Evolutionary conservation across 2,113 vertebrate species (phyloP).

Genomic region (Sylvilagus bachmani): DNA sequence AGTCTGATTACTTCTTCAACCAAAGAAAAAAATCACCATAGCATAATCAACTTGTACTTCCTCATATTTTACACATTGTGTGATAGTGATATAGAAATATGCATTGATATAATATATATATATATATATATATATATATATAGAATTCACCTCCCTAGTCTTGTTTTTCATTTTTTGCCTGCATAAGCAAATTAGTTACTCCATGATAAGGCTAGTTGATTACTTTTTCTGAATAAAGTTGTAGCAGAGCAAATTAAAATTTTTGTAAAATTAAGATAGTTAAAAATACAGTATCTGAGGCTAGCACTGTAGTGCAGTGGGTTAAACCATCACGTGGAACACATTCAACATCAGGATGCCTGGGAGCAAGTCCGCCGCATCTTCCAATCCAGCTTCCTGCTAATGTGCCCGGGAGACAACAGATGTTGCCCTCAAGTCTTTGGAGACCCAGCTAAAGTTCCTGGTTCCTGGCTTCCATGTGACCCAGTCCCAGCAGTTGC

Average conservation of each 20-base stretch:
- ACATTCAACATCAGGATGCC: too few species aligned
- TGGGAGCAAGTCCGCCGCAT: too few species aligned
- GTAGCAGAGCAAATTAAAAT: constrained; percentile 3
- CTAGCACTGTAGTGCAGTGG: too few species aligned
- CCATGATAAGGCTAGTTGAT: background rate
- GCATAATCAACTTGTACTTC: background rate
- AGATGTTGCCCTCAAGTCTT: too few species aligned
- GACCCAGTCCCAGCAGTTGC: too few species aligned
- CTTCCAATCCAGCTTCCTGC: too few species aligned
- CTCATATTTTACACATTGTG: constrained; percentile 18
- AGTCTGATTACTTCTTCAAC: background rate
- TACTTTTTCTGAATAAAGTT: constrained; percentile 8
- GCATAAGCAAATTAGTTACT: background rate
- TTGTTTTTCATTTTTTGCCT: background rate
- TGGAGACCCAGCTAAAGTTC: too few species aligned
- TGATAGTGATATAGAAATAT: constrained; percentile 6
- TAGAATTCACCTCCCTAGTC: background rate
- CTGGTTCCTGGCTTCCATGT: too few species aligned
- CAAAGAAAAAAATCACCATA: background rate
- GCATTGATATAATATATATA: background rate
- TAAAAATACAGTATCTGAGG: background rate
- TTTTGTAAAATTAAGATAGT: constrained; percentile 22
- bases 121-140: background rate
- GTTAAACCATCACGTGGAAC: too few species aligned
- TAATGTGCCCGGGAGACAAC: too few species aligned